Evolutionary conservation across 2,888 invertebrate genomes (phyloP), one percentile per base, ranked within the genome.

Genomic region (Stenolophus ochropezus): DNA sequence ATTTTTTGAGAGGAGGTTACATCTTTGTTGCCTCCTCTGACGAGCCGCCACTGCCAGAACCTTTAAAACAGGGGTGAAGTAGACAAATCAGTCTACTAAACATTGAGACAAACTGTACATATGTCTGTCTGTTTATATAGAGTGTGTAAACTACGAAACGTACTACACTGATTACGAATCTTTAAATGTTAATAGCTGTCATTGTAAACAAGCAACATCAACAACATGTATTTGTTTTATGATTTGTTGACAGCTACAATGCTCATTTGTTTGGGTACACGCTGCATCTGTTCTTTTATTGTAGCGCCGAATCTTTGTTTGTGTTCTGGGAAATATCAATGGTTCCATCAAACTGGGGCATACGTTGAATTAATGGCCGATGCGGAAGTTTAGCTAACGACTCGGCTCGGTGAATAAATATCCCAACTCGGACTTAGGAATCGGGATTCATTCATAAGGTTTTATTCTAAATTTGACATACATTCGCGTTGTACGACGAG

Each of bases 391-490:
- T 3, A 49, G 20, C 16, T 2, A 56, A 56, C 20, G 21, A 20
- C 18, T 20, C 56, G 56, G 56, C 21, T 20, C 20, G 18, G 5
- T 56, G 56, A 5, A 56, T 56, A 56, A 56, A 20, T 56, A 53
- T 6, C 20, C 20, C 21, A 56, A 56, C 11, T 56, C 11, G 20
- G 16, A 21, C 20, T 21, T 8, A 0, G 20, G 56, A 56, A 21
- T 56, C 8, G 21, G 6, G 6, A 11, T 53, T 53, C 56, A 56
- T 56, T 56, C 56, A 56, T 56, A 56, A 11, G 21, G 51, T 14
- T 53, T 53, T 21, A 56, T 56, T 56, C 56, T 20, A 56, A 56
- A 2, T 56, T 21, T 56, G 56, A 20, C 56, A 56, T 21, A 56
- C 8, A 21, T 56, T 56, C 20, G 11, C 20, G 18, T 4, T 42